Base-by-base conservation (phyloP, 2,797 vertebrate species). In the Esox lucius region DNA sequence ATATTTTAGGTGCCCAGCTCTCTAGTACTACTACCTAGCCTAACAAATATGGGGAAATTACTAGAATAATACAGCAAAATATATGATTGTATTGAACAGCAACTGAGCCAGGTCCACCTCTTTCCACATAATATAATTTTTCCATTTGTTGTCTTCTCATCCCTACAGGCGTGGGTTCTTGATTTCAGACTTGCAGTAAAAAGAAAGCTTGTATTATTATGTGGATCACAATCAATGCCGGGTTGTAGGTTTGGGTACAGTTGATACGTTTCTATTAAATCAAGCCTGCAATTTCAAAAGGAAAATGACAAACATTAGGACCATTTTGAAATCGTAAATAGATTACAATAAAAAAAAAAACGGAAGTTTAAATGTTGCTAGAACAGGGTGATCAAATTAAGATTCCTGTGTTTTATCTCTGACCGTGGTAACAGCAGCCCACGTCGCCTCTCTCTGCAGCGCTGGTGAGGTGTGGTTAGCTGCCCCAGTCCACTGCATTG, bases 401-500 rank as follows among this genome's bases (percentile, higher is more conserved):
- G 42, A 46, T 11, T 46, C 42, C 42, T 46, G 42, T 13, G 42
- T 11, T 46, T 46, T 1, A 11, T 46, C 1, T 46, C 42, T 2
- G 42, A 61, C 33, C n/a, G 19, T 49, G 46, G 24, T 56, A 39
- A 11, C 62, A 15, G 13, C 46, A 17, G 13, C n/a, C 74, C 73
- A 72, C 82, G 4, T 4, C 2, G 35, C 39, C 35, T 39, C 35
- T 39, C 35, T 39, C 35, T 4, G 4, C 7, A 39, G 35, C 4
- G 6, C 12, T 46, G 42, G 42, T 13, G 42, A 46, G 46, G 91
- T 93, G 92, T 92, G 93, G 93, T 94, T 95, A 90, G 90, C 94
- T 91, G 93, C 92, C 88, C 94, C 78, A 92, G 93, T 93, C 94
- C 92, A 91, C 93, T 90, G 93, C 93, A 79, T 61, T 24, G 11